A percentile compares a stretch with the other conserved stretches of the same genome.
phyloP scores from a whole-genome alignment of 2,113 vertebrate genomes.

The Colistium nudipinnis region DNA sequence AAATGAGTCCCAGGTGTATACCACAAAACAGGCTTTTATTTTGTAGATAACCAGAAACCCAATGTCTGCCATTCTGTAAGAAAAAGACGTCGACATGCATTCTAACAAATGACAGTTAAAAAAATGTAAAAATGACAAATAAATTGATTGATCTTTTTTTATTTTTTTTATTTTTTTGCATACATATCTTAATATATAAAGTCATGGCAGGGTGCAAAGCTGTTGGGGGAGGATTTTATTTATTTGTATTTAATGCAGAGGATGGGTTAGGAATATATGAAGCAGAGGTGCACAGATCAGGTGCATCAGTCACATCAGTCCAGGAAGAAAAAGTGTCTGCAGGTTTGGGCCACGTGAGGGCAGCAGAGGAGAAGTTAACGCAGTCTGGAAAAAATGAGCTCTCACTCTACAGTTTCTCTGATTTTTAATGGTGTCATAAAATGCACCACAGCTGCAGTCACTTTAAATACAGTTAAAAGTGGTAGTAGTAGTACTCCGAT shows the following conservation, averaged over 20 bases:
- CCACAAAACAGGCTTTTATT: conserved; percentile 15
- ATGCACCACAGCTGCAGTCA: neutral
- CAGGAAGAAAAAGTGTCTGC: neutral
- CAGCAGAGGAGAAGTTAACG: conserved; percentile 18
- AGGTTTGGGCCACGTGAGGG: conserved; percentile 16
- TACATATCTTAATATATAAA: neutral
- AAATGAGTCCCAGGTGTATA: too few relatives aligned
- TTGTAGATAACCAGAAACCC: neutral
- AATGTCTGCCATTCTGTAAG: neutral
- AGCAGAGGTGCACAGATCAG: neutral
- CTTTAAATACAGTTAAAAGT: neutral
- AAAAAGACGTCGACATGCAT: neutral
- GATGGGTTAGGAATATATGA: neutral
- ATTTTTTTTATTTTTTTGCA: too few relatives aligned
- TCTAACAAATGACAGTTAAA: too few relatives aligned
- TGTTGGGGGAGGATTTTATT: neutral
- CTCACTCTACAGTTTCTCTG: neutral
- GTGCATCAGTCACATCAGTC: neutral
- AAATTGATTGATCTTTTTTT: too few relatives aligned
- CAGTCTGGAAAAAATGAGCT: neutral
- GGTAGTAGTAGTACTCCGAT: too few relatives aligned
- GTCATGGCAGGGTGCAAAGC: neutral
- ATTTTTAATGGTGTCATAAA: neutral
- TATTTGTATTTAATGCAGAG: neutral
- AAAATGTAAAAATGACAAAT: too few relatives aligned